Percentiles rank a stretch among this genome's conserved stretches.
phyloP scores from a whole-genome alignment of 2,888 invertebrate species.

The Sesamia inferens region DNA sequence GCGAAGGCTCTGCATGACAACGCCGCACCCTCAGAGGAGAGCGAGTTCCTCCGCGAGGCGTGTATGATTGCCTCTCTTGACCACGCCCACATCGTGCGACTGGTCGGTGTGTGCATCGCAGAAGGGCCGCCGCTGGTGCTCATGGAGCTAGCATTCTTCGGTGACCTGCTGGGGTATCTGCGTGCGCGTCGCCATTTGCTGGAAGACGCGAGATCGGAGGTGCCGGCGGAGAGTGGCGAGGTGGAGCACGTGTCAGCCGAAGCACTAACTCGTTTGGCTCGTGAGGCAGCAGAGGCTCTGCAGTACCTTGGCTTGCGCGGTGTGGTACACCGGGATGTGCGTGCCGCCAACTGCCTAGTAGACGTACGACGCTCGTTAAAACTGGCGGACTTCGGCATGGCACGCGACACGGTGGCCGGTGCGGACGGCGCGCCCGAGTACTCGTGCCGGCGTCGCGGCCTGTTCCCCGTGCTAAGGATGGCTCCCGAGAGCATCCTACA shows the following conservation, averaged over 20 bases:
- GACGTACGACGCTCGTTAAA: conserved; percentile 93
- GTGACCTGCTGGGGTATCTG: conserved; percentile 96
- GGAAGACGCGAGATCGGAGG: conserved; percentile 88
- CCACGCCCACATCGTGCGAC: conserved; percentile 95
- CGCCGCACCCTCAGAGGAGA: conserved; percentile 94
- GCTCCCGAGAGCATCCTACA: conserved; percentile 95
- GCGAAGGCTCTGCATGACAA: conserved; percentile 95
- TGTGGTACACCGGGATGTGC: conserved; percentile 96
- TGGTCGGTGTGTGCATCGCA: conserved; percentile 94
- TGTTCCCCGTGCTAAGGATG: conserved; percentile 97
- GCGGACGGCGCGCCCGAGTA: conserved; percentile 93
- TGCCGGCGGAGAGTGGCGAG: conserved; percentile 88
- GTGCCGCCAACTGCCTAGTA: conserved; percentile 94
- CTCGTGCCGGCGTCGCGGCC: conserved; percentile 94
- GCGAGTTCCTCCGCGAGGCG: conserved; percentile 94
- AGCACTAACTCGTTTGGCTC: conserved; percentile 74
- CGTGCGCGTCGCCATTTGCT: conserved; percentile 92
- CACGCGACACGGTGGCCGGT: conserved; percentile 94
- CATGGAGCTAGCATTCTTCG: conserved; percentile 97
- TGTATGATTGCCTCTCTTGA: conserved; percentile 96
- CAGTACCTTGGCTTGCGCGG: conserved; percentile 91
- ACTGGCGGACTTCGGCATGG: conserved; percentile 96
- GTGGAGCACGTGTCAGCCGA: conserved; percentile 70
- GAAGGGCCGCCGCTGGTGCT: conserved; percentile 95
- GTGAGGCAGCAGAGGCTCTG: conserved; percentile 58